phyloP scores from a whole-genome alignment of 2,888 invertebrate species.

The Dichetophora obliterata region DNA sequence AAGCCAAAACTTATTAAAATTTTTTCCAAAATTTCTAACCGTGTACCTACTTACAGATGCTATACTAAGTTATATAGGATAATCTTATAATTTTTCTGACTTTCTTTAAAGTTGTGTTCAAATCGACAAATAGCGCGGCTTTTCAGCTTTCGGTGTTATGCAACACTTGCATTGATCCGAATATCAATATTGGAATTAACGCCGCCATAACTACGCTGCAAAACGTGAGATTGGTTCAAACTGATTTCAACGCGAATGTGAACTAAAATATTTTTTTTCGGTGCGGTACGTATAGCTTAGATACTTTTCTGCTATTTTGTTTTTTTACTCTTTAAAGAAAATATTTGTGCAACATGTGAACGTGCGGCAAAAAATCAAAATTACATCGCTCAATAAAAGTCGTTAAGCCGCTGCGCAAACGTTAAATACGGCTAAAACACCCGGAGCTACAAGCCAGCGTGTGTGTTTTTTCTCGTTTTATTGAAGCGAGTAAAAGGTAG shows the following conservation, averaged over 20 bases:
- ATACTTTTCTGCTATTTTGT: not conserved
- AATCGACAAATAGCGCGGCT: too few species aligned
- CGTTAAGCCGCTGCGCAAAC: not conserved
- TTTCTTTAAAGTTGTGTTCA: too few species aligned
- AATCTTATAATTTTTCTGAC: too few species aligned
- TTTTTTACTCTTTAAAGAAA: not conserved
- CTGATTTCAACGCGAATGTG: not conserved
- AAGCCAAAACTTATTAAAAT: too few species aligned
- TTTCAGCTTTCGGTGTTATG: not conserved
- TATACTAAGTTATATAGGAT: too few species aligned
- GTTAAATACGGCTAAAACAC: too few species aligned
- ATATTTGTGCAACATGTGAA: too few species aligned
- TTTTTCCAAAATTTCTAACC: too few species aligned
- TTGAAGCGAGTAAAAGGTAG: not conserved
- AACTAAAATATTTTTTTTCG: not conserved
- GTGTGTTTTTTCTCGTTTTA: too few species aligned
- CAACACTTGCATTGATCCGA: not conserved
- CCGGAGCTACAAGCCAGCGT: too few species aligned
- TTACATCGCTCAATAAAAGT: not conserved
- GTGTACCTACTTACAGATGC: too few species aligned
- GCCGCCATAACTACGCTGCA: not conserved
- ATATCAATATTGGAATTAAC: conserved; percentile 2
- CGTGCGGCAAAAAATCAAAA: too few species aligned
- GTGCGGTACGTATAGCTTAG: not conserved
- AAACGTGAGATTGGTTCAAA: not conserved